Conservation (phyloP, 2,888 invertebrate species). For the Drosophila dives region DNA sequence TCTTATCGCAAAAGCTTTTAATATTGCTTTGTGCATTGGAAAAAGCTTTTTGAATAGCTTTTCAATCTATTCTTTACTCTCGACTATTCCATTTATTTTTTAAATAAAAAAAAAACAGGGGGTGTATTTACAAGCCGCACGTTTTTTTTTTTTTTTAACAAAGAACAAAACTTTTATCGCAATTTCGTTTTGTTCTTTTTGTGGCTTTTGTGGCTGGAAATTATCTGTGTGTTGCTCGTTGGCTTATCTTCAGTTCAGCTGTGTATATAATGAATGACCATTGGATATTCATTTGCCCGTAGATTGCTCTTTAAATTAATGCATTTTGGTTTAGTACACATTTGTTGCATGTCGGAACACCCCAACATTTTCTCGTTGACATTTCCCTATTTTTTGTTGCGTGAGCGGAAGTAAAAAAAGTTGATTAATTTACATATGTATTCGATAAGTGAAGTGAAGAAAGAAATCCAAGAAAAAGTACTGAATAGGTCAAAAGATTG, state of each 20-base stretch:
- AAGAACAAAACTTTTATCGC: conserved; percentile 41
- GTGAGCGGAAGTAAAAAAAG: conserved; percentile 66
- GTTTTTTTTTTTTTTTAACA: neutral
- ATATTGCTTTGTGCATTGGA: neutral
- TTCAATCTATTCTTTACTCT: neutral
- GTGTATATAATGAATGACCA: conserved; percentile 31
- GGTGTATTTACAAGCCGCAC: conserved; percentile 61
- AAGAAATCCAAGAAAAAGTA: neutral
- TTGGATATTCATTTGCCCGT: conserved; percentile 48
- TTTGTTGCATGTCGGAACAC: conserved; percentile 57
- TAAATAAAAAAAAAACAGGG: conserved; percentile 37
- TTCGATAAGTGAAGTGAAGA: conserved; percentile 47
- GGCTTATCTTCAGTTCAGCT: conserved; percentile 33
- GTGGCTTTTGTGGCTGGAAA: conserved; percentile 44
- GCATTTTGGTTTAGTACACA: conserved; percentile 55
- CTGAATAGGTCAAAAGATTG: neutral
- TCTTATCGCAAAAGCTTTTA: conserved; percentile 6
- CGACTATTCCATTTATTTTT: conserved; percentile 12
- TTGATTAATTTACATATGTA: conserved; percentile 30
- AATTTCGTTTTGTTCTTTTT: conserved; percentile 43
- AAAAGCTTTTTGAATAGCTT: conserved; percentile 8
- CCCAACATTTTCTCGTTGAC: conserved; percentile 27
- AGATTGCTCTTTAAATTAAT: conserved; percentile 45
- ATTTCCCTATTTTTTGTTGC: conserved; percentile 35
- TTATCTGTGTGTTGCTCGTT: conserved; percentile 37